Evolutionary conservation across 2,113 vertebrate genomes (phyloP).

Genomic region (Zeus faber): DNA sequence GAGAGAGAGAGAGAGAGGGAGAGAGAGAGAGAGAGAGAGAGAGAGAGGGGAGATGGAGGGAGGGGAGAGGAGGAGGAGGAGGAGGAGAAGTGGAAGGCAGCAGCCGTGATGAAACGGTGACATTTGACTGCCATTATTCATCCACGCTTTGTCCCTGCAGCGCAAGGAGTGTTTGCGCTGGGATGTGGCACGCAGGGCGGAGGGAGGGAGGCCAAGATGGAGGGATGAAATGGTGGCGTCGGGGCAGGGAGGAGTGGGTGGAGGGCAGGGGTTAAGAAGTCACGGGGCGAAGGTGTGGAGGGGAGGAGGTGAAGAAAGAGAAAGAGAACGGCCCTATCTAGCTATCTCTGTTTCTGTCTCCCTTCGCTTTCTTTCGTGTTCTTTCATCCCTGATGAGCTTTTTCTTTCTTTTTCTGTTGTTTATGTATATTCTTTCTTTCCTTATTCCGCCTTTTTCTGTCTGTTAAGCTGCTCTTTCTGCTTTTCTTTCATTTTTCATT

Average conservation of each 20-base stretch:
- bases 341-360: too few relatives aligned
- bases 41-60: neutral
- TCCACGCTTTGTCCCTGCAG: constrained; percentile 68
- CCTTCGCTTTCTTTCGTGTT: neutral
- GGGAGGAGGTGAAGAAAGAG: constrained; percentile 45
- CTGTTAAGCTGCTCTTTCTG: neutral
- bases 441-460: neutral
- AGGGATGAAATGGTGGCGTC: constrained; percentile 55
- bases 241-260: constrained; percentile 7
- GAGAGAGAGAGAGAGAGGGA: neutral
- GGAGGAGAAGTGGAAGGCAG: constrained; percentile 43
- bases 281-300: constrained; percentile 63
- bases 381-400: constrained; percentile 11
- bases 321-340: constrained; percentile 51
- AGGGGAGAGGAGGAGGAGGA: neutral
- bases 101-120: constrained; percentile 70
- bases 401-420: neutral
- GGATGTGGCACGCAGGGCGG: constrained; percentile 59
- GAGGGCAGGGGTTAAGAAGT: constrained; percentile 66
- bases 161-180: constrained; percentile 72
- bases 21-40: neutral
- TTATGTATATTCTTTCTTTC: neutral
- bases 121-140: constrained; percentile 80
- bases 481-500: neutral
- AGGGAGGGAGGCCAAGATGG: constrained; percentile 29